Conservation (phyloP, 2,113 vertebrate species). For the Spea bombifrons region DNA sequence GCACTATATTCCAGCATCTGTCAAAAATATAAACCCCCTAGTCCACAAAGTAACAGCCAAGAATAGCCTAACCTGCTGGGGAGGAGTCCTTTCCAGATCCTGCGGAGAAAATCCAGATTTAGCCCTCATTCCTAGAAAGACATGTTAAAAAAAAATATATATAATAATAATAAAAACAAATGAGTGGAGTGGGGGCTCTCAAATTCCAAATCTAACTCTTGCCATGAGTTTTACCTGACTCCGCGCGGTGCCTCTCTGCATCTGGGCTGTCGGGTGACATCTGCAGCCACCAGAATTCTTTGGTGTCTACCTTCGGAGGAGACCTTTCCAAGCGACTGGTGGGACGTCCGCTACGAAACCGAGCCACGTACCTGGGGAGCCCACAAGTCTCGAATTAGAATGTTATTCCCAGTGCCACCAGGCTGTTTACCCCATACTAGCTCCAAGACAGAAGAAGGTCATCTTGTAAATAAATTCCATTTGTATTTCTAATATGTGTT, state of each 20-base stretch:
- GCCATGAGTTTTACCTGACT: background rate
- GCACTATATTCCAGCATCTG: background rate
- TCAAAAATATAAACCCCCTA: too few relatives aligned
- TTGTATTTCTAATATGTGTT: too few relatives aligned
- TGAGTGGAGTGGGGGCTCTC: background rate
- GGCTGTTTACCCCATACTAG: too few relatives aligned
- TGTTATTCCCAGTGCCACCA: too few relatives aligned
- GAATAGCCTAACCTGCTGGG: background rate
- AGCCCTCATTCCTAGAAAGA: background rate
- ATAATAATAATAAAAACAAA: background rate
- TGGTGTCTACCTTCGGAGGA: slow-evolving; percentile 48
- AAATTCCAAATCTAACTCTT: background rate
- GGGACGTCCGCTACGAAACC: slow-evolving; percentile 78
- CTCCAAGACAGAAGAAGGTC: too few relatives aligned
- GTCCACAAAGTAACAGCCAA: background rate
- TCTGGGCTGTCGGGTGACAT: slow-evolving; percentile 58
- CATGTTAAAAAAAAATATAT: background rate
- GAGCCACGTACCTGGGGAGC: slow-evolving; percentile 71
- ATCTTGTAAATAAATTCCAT: too few relatives aligned
- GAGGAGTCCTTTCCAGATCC: slow-evolving; percentile 3
- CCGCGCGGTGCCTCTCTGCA: background rate
- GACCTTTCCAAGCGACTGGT: slow-evolving; percentile 73
- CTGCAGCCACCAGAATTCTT: slow-evolving; percentile 75
- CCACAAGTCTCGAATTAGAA: too few relatives aligned
- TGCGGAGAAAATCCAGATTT: slow-evolving; percentile 11